These are phyloP conservation scores for Ptychadena robeensis DNA, from an alignment of 2,797 vertebrate genomes.

Conservation along the genomic window DNA sequence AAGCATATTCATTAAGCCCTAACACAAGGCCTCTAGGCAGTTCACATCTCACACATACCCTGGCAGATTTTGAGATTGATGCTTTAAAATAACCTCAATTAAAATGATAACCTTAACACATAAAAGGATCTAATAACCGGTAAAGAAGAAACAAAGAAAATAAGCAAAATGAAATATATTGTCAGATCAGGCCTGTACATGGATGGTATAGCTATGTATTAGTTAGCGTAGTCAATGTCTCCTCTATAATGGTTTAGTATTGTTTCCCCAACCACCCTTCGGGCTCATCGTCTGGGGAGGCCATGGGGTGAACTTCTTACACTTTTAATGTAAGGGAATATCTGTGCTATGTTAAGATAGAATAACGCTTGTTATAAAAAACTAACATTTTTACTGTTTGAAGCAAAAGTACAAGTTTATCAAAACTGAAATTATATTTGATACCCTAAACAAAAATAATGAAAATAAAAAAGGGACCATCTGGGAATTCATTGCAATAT, in stretches of 20 bases:
- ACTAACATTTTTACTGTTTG: not conserved
- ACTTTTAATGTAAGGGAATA: constrained; percentile 27
- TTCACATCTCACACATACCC: not conserved
- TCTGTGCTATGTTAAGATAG: constrained; percentile 24
- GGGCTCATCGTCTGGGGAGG: not conserved
- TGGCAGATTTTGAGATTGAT: constrained; percentile 21
- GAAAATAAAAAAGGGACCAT: too few species aligned
- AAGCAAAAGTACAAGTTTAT: too few species aligned
- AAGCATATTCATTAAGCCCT: constrained; percentile 22
- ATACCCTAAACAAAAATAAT: too few species aligned
- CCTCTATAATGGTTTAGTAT: not conserved
- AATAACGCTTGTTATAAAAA: not conserved
- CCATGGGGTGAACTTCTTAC: constrained; percentile 43
- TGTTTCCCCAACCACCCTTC: not conserved
- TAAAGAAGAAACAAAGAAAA: not conserved
- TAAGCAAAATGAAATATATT: constrained; percentile 9
- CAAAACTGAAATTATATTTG: too few species aligned
- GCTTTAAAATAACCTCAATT: constrained; percentile 51
- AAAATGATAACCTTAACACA: constrained; percentile 44
- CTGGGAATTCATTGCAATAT: too few species aligned
- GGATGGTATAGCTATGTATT: constrained; percentile 19
- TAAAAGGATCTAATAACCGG: not conserved
- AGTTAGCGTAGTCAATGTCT: constrained; percentile 3
- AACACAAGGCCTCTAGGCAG: not conserved
- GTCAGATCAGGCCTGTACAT: constrained; percentile 4